Conservation (phyloP, 2,797 vertebrate species). For the Pteropus rufus region DNA sequence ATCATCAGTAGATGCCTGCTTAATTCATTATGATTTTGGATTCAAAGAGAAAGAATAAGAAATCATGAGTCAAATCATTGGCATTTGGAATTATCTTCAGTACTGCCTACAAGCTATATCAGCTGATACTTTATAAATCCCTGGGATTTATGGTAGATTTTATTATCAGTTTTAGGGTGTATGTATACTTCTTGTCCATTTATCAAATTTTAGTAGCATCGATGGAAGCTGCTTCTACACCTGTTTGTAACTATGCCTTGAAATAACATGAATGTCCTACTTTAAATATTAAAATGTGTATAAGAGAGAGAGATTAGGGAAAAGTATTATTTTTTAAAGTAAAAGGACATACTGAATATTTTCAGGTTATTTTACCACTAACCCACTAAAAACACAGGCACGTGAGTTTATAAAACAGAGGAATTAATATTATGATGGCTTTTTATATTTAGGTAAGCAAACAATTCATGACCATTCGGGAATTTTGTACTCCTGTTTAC, state of each 20-base stretch:
- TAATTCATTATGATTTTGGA: background rate
- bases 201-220: background rate
- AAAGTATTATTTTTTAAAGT: slow-evolving; percentile 1
- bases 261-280: background rate
- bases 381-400: background rate
- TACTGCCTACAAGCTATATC: background rate
- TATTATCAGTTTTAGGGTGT: background rate
- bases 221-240: background rate
- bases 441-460: background rate
- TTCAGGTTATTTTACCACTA: slow-evolving; percentile 28
- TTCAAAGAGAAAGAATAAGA: background rate
- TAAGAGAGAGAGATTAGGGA: background rate
- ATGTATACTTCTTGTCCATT: background rate
- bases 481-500: background rate
- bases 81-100: background rate
- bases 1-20: background rate
- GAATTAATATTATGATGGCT: background rate
- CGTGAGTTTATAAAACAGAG: slow-evolving; percentile 11
- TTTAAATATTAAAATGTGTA: background rate
- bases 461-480: background rate
- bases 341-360: background rate
- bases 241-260: background rate
- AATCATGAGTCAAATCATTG: background rate
- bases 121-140: background rate
- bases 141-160: background rate